Percentiles rank a stretch among this genome's conserved stretches.
phyloP scores from a whole-genome alignment of 2,888 invertebrate species.

The Fabriciana adippe region DNA sequence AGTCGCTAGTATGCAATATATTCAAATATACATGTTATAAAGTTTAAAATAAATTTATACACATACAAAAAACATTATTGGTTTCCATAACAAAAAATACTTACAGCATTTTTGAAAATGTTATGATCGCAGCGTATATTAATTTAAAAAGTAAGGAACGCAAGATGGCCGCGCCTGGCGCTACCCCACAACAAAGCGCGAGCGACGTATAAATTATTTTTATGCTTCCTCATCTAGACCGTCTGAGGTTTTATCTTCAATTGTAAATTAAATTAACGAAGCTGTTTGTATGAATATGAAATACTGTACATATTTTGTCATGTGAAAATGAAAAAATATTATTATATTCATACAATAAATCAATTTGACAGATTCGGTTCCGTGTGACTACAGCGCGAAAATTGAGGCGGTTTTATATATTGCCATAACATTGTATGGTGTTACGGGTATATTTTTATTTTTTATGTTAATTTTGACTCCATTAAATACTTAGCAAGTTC shows the following conservation, averaged over 20 bases:
- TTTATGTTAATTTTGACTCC: too few relatives aligned
- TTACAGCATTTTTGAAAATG: not conserved
- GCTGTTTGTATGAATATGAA: slow-evolving; percentile 1
- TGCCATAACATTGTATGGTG: too few relatives aligned
- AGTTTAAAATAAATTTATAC: too few relatives aligned
- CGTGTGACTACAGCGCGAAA: too few relatives aligned
- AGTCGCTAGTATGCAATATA: too few relatives aligned
- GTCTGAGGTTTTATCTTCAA: slow-evolving; percentile 18
- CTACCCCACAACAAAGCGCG: slow-evolving; percentile 13
- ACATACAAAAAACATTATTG: not conserved
- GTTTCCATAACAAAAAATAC: slow-evolving; percentile 1
- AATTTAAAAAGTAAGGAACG: slow-evolving; percentile 12
- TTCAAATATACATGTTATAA: not conserved
- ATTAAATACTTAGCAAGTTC: too few relatives aligned
- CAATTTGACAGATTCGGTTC: too few relatives aligned
- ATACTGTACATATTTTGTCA: too few relatives aligned
- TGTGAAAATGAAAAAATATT: too few relatives aligned
- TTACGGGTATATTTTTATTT: too few relatives aligned
- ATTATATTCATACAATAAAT: too few relatives aligned
- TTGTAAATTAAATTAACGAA: slow-evolving; percentile 22
- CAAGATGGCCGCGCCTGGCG: slow-evolving; percentile 16
- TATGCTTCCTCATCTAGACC: slow-evolving; percentile 22
- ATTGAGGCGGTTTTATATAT: too few relatives aligned
- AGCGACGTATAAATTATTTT: slow-evolving; percentile 19
- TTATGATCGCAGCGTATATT: slow-evolving; percentile 4